phyloP scores from a whole-genome alignment of 2,888 invertebrate species.

The Machimus atricapillus region DNA sequence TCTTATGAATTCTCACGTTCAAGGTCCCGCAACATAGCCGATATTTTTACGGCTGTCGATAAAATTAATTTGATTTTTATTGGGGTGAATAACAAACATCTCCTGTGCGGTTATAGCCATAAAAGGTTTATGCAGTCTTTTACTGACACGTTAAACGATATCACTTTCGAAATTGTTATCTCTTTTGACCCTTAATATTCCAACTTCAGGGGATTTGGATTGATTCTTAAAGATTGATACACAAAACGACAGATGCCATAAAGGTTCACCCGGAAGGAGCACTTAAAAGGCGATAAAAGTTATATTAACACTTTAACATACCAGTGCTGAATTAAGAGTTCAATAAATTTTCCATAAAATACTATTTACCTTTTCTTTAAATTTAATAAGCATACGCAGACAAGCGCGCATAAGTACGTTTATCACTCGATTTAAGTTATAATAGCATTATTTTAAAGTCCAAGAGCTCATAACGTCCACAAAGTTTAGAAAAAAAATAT shows the following conservation, averaged over 20 bases:
- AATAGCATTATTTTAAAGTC: too few species aligned
- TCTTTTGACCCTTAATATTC: background rate
- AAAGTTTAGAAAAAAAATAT: too few species aligned
- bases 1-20: background rate
- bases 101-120: background rate
- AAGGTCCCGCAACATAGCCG: background rate
- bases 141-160: background rate
- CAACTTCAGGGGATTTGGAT: background rate
- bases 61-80: background rate
- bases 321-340: background rate
- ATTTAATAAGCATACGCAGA: too few species aligned
- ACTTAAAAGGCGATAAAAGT: background rate
- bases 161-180: background rate
- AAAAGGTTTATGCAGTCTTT: background rate
- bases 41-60: background rate
- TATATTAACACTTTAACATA: background rate
- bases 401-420: too few species aligned
- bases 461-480: too few species aligned
- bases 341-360: background rate
- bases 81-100: background rate
- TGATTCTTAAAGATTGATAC: background rate
- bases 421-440: too few species aligned
- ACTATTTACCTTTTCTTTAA: too few species aligned
- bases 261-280: background rate
- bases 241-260: background rate